A percentile compares a stretch with the other conserved stretches of the same genome.
Conservation (phyloP, 2,888 invertebrate genomes). For the Sminthurinus aureus region DNA sequence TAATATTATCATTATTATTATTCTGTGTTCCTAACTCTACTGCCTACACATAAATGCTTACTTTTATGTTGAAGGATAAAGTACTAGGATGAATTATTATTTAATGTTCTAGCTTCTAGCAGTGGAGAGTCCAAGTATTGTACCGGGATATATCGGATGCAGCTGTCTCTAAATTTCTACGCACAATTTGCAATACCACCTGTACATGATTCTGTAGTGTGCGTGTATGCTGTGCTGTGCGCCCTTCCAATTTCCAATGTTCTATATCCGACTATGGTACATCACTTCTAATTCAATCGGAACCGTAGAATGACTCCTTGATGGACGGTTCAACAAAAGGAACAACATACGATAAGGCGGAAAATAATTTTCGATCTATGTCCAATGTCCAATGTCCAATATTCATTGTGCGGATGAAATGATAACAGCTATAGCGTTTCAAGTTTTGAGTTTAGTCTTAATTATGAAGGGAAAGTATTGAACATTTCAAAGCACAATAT, state of each 20-base stretch:
- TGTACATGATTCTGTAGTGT: constrained; percentile 16
- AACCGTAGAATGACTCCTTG: constrained; percentile 5
- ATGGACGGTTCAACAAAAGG: not conserved
- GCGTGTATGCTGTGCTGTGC: not conserved
- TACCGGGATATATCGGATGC: constrained; percentile 10
- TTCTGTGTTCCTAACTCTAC: too few species aligned
- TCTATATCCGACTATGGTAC: constrained; percentile 9
- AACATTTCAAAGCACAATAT: too few species aligned
- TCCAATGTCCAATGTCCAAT: too few species aligned
- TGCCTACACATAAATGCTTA: not conserved
- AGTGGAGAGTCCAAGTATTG: not conserved
- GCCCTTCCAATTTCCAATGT: not conserved
- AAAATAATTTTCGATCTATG: not conserved
- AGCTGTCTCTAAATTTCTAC: constrained; percentile 31
- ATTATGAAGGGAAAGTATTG: too few species aligned
- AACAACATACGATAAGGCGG: not conserved
- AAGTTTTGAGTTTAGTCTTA: too few species aligned
- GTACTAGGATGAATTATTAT: not conserved
- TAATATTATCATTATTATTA: too few species aligned
- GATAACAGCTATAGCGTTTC: too few species aligned
- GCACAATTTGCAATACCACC: constrained; percentile 40
- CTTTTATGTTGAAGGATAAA: not conserved
- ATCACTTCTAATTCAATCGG: constrained; percentile 36
- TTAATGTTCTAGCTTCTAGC: too few species aligned
- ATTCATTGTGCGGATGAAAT: not conserved